Evolutionary conservation across 1,140 invertebrate genomes (phyloP).

Genomic region (Yoshiicerus persimilis): DNA sequence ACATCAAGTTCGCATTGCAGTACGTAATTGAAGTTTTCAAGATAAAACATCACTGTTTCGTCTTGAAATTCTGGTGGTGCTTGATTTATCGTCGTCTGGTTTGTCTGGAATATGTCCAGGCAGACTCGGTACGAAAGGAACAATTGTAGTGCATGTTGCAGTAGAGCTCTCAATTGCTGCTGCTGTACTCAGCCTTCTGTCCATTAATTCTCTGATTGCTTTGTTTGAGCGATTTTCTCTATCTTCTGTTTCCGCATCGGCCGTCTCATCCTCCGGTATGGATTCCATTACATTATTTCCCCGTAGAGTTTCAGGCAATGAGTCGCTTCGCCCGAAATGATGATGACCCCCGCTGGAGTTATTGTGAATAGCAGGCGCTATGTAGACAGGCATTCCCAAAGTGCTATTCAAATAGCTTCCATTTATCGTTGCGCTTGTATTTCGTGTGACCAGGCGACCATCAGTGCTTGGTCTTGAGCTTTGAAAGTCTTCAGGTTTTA

Average conservation of each 20-base stretch:
- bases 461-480: neutral
- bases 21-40: too few relatives aligned
- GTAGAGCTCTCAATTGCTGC: neutral
- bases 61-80: neutral
- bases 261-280: neutral
- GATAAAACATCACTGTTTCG: neutral
- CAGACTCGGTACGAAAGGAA: conserved; percentile 4
- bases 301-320: neutral
- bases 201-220: neutral
- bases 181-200: neutral
- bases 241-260: neutral
- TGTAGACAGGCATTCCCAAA: neutral
- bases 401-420: neutral
- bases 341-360: neutral
- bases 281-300: neutral
- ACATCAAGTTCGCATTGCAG: too few relatives aligned
- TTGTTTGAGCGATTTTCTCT: neutral
- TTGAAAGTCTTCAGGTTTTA: neutral
- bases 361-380: neutral
- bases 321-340: neutral
- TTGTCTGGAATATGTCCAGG: neutral
- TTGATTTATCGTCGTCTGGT: neutral
- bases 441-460: neutral
- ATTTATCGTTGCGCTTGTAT: neutral
- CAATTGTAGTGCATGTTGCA: neutral